These are phyloP conservation scores for Zalophus californianus DNA, from an alignment of 2,797 vertebrate genomes.

Conservation along the genomic window DNA sequence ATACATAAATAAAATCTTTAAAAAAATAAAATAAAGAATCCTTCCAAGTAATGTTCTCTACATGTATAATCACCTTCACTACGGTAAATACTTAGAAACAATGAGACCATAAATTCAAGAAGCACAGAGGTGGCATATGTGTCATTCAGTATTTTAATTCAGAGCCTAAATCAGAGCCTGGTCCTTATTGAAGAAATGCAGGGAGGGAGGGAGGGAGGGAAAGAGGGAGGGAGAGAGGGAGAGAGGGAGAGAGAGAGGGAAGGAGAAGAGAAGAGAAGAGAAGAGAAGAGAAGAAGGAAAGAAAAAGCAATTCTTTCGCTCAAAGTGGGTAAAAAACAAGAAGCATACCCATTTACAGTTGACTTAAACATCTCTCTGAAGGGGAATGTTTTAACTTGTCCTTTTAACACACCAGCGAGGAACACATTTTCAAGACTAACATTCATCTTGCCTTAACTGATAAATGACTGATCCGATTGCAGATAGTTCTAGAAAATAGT, in stretches of 20 bases:
- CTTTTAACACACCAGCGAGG: not conserved
- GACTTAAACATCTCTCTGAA: not conserved
- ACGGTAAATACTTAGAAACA: not conserved
- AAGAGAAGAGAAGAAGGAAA: not conserved
- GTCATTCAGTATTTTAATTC: not conserved
- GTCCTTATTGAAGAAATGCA: not conserved
- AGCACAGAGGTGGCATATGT: not conserved
- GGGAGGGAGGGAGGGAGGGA: not conserved
- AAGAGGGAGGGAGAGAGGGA: not conserved
- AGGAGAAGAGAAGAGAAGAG: not conserved
- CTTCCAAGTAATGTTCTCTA: not conserved
- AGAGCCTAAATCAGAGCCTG: not conserved
- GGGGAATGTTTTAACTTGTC: not conserved
- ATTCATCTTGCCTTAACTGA: not conserved
- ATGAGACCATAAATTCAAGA: not conserved
- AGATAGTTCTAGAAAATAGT: not conserved
- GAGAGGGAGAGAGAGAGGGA: not conserved
- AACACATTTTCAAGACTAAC: not conserved
- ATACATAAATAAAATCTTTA: no score
- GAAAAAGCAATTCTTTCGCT: not conserved
- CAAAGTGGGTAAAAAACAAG: not conserved
- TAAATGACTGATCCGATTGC: not conserved
- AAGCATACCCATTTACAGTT: not conserved
- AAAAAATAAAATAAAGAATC: not conserved
- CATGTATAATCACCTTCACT: not conserved